Conservation (phyloP, 2,888 invertebrate species). For the Leucania comma region DNA sequence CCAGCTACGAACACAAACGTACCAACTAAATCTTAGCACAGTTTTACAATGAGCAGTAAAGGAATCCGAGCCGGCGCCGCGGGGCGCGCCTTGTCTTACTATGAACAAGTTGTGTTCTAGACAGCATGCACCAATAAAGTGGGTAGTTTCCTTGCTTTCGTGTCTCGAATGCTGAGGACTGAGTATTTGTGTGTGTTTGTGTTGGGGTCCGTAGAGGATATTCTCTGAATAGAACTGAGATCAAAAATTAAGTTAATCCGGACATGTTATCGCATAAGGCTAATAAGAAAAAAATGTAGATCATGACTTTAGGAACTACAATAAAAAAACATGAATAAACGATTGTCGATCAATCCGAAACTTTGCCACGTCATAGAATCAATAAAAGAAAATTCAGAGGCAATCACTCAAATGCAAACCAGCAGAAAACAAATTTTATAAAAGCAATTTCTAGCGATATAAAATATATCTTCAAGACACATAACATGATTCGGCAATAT, state of each 20-base stretch:
- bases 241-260: background rate
- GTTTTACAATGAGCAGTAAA: slow-evolving; percentile 54
- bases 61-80: slow-evolving; percentile 55
- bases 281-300: background rate
- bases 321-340: background rate
- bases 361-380: background rate
- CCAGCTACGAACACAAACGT: slow-evolving; percentile 17
- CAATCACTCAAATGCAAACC: slow-evolving; percentile 14
- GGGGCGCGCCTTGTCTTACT: slow-evolving; percentile 49
- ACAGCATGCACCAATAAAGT: slow-evolving; percentile 66
- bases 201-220: slow-evolving; percentile 43
- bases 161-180: slow-evolving; percentile 57
- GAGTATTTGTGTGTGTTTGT: slow-evolving; percentile 26
- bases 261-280: background rate
- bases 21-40: slow-evolving; percentile 43
- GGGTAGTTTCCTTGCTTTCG: slow-evolving; percentile 59
- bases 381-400: slow-evolving; percentile 6
- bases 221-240: background rate
- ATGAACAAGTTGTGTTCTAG: slow-evolving; percentile 64
- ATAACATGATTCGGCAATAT: slow-evolving; percentile 44
- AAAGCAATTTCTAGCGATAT: slow-evolving; percentile 26
- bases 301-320: background rate
- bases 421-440: slow-evolving; percentile 17
- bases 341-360: background rate
- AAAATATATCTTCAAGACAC: slow-evolving; percentile 40